These are phyloP conservation scores for Adela reaumurella DNA, from an alignment of 2,888 invertebrate species.

Conservation along the genomic window DNA sequence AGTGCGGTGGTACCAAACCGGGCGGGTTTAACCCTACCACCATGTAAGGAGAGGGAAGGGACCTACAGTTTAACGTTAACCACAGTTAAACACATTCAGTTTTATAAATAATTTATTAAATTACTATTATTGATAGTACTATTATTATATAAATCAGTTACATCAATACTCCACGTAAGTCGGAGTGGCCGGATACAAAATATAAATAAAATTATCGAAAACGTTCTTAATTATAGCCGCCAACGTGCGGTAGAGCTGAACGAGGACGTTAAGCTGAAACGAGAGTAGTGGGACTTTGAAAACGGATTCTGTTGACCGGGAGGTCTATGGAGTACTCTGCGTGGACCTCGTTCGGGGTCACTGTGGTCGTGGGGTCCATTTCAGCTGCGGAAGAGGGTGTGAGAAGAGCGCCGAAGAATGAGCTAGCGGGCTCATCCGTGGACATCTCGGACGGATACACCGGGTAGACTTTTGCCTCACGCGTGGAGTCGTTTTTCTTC, in stretches of 20 bases:
- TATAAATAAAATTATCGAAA: slow-evolving; percentile 29
- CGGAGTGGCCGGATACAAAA: slow-evolving; percentile 34
- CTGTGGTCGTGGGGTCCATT: slow-evolving; percentile 32
- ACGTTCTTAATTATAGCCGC: slow-evolving; percentile 27
- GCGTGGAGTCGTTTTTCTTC: slow-evolving; percentile 11
- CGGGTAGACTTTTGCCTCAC: slow-evolving; percentile 29
- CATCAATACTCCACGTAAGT: slow-evolving; percentile 12
- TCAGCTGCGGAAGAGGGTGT: slow-evolving; percentile 24
- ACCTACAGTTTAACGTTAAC: too few species aligned
- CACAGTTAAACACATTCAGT: too few species aligned
- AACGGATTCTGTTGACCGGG: slow-evolving; percentile 46
- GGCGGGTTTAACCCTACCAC: too few species aligned
- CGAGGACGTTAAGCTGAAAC: slow-evolving; percentile 44
- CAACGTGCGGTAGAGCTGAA: slow-evolving; percentile 27
- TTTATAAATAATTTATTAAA: too few species aligned
- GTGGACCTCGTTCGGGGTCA: slow-evolving; percentile 42
- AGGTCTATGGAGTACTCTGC: slow-evolving; percentile 46
- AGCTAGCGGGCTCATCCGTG: slow-evolving; percentile 15
- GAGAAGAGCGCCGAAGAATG: slow-evolving; percentile 20
- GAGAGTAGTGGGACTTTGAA: slow-evolving; percentile 51
- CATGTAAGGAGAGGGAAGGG: too few species aligned
- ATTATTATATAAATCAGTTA: background rate
- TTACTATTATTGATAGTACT: background rate
- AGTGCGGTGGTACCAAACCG: too few species aligned
- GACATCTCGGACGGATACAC: slow-evolving; percentile 17